Percentiles rank a stretch among this genome's conserved stretches.
phyloP scores from a whole-genome alignment of 2,113 vertebrate species.

The Dicaeum eximium region DNA sequence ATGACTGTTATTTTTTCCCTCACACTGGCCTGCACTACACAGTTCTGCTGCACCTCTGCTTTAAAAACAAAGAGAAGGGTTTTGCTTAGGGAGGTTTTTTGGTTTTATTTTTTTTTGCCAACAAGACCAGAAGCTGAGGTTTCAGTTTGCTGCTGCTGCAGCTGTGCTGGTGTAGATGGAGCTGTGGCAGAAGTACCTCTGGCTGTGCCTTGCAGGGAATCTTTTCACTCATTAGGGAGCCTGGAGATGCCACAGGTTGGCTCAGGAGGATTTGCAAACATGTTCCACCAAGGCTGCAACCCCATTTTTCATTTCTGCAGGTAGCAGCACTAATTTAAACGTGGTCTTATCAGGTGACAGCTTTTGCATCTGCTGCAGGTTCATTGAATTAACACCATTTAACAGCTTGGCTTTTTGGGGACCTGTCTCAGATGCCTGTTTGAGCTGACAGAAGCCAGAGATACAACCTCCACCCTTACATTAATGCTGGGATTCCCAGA shows the following conservation, averaged over 20 bases:
- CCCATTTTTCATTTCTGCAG: background rate
- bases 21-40: background rate
- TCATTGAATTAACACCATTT: background rate
- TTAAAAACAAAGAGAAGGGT: background rate
- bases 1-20: background rate
- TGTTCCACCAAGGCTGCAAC: background rate
- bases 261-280: background rate
- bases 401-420: background rate
- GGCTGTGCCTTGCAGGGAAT: background rate
- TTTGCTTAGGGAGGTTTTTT: background rate
- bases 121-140: fast-evolving
- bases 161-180: background rate
- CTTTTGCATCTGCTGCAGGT: background rate
- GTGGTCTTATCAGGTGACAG: background rate
- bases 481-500: background rate
- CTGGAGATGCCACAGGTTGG: background rate
- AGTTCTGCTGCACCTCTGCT: background rate
- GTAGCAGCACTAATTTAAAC: background rate
- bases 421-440: background rate
- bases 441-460: background rate
- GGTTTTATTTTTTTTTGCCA: background rate
- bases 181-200: background rate
- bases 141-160: background rate
- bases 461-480: background rate
- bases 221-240: fast-evolving